These are phyloP conservation scores for Labeo calbasu DNA, from an alignment of 2,797 vertebrate genomes.

Conservation along the genomic window DNA sequence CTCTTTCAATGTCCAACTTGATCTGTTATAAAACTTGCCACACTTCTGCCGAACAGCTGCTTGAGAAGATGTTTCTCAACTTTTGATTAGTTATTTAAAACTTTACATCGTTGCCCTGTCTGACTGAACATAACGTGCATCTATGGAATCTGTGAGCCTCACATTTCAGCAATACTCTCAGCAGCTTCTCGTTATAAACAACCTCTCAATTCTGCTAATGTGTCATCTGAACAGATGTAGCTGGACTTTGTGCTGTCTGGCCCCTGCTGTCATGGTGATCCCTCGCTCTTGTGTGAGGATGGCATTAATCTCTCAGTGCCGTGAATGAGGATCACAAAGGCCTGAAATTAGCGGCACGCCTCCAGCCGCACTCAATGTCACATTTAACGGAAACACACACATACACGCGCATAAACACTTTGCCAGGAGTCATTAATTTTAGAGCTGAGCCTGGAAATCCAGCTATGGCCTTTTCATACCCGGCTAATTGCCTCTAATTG, in stretches of 20 bases:
- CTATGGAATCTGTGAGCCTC: not conserved
- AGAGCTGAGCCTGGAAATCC: conserved; percentile 53
- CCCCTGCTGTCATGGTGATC: conserved; percentile 35
- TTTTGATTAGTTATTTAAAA: not conserved
- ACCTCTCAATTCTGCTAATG: conserved; percentile 22
- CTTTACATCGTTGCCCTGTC: not conserved
- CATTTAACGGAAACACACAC: conserved; percentile 57
- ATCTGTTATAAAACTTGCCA: not conserved
- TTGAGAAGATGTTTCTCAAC: not conserved
- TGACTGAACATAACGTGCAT: not conserved
- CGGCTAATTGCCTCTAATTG: conserved; percentile 60
- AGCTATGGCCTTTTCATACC: conserved; percentile 55
- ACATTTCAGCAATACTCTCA: not conserved
- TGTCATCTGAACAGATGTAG: conserved; percentile 39
- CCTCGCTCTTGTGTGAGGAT: conserved; percentile 13
- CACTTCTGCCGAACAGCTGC: not conserved
- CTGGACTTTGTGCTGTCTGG: conserved; percentile 30
- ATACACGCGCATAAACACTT: conserved; percentile 55
- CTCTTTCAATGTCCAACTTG: not conserved
- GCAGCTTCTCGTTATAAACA: not conserved
- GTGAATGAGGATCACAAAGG: conserved; percentile 55
- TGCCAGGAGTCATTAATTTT: conserved; percentile 58
- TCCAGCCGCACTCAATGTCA: conserved; percentile 44
- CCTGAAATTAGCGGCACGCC: conserved; percentile 61
- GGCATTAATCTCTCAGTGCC: conserved; percentile 53